Evolutionary conservation across 1,140 invertebrate genomes (phyloP).

Genomic region (Potamilus streckersoni): DNA sequence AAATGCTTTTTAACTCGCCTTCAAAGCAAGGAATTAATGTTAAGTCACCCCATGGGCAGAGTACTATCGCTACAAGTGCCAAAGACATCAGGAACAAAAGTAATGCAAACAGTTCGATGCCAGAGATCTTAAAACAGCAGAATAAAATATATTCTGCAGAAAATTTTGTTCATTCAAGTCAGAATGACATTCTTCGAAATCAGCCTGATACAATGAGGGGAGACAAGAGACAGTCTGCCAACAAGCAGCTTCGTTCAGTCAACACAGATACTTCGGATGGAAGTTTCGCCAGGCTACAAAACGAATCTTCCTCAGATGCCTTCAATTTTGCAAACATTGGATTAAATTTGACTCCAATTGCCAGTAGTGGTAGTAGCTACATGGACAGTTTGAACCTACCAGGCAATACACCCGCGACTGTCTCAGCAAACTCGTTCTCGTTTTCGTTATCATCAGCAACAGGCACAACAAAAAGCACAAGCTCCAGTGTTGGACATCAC

Average conservation of each 20-base stretch:
- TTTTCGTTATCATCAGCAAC: slow-evolving; percentile 41
- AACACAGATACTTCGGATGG: neutral
- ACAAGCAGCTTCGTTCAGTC: too few species aligned
- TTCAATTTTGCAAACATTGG: slow-evolving; percentile 59
- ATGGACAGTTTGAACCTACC: slow-evolving; percentile 38
- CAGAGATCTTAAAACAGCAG: neutral
- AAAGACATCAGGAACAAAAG: slow-evolving; percentile 6
- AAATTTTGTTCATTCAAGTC: slow-evolving; percentile 60
- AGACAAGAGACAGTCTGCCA: slow-evolving; percentile 8
- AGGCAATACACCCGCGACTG: slow-evolving; percentile 27
- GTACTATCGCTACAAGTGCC: neutral
- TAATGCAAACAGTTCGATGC: too few species aligned
- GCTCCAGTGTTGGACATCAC: slow-evolving; percentile 23
- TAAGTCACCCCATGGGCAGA: slow-evolving; percentile 1
- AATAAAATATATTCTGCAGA: slow-evolving; percentile 58
- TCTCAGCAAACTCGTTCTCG: slow-evolving; percentile 36
- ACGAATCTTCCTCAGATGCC: slow-evolving; percentile 47
- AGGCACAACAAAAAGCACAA: slow-evolving; percentile 30
- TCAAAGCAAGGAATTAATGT: slow-evolving; percentile 27
- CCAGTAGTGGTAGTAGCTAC: slow-evolving; percentile 36
- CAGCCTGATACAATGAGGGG: slow-evolving; percentile 9
- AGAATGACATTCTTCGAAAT: slow-evolving; percentile 27
- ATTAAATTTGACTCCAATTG: slow-evolving; percentile 49
- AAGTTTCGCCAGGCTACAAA: slow-evolving; percentile 31
- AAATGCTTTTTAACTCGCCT: slow-evolving; percentile 38